Conservation (phyloP, 1,140 invertebrate genomes). For the Heliconius nattereri region DNA sequence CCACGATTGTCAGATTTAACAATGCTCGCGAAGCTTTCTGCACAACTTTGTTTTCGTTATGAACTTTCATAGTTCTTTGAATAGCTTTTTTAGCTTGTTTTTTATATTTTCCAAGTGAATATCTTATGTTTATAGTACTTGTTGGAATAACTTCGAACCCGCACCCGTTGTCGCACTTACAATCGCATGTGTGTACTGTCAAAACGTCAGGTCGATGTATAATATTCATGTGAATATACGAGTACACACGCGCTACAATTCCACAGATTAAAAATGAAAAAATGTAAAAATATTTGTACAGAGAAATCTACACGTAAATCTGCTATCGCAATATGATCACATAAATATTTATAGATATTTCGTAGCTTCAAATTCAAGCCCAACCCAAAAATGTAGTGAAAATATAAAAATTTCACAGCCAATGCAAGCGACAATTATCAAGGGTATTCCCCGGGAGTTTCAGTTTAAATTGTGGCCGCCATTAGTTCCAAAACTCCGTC, state of each 20-base stretch:
- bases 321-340: not conserved
- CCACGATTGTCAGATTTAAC: conserved; percentile 8
- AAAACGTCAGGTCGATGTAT: no score
- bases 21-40: not conserved
- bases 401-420: conserved; percentile 33
- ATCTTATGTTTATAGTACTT: not conserved
- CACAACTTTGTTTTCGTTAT: not conserved
- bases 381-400: conserved; percentile 9
- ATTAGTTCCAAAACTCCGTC: conserved; percentile 20
- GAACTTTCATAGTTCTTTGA: not conserved
- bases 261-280: not conserved
- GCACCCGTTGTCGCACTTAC: no score
- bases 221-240: not conserved
- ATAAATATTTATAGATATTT: conserved; percentile 11
- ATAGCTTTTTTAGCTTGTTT: not conserved
- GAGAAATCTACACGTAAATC: conserved; percentile 1
- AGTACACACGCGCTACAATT: not conserved
- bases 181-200: no score
- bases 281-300: not conserved
- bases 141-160: no score
- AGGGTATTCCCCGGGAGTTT: conserved; percentile 33
- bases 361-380: conserved; percentile 1
- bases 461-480: conserved; percentile 23
- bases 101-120: not conserved
- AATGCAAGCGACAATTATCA: conserved; percentile 38